phyloP scores from a whole-genome alignment of 2,888 invertebrate species.

The Marronus borbonicus region DNA sequence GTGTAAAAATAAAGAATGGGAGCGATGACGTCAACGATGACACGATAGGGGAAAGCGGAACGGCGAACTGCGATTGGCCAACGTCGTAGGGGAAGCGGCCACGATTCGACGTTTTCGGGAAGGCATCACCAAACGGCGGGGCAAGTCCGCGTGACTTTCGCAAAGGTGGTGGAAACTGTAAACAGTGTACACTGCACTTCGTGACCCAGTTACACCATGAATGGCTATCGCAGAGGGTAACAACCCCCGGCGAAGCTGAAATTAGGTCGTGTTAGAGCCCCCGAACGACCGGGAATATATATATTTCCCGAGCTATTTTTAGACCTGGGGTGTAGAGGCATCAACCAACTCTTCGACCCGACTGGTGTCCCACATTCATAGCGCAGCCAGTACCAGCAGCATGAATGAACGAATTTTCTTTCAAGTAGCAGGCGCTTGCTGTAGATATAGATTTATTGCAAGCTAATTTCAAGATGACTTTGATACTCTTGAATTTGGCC shows the following conservation, averaged over 20 bases:
- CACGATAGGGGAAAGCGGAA: constrained; percentile 60
- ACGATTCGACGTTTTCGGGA: constrained; percentile 27
- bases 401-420: constrained; percentile 45
- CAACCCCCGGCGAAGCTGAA: constrained; percentile 67
- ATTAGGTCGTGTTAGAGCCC: constrained; percentile 64
- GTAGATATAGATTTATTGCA: constrained; percentile 12
- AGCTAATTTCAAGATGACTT: neutral
- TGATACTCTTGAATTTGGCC: too few relatives aligned
- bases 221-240: constrained; percentile 67
- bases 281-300: constrained; percentile 55
- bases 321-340: constrained; percentile 47
- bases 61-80: constrained; percentile 55
- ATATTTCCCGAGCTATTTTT: constrained; percentile 55
- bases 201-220: constrained; percentile 67
- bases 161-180: constrained; percentile 57
- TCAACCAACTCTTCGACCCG: constrained; percentile 42
- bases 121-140: constrained; percentile 49
- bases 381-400: constrained; percentile 29
- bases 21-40: constrained; percentile 63
- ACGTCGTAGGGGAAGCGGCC: constrained; percentile 28
- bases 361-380: constrained; percentile 49
- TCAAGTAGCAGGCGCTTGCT: constrained; percentile 1
- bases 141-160: constrained; percentile 52
- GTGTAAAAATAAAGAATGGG: constrained; percentile 65
- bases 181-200: constrained; percentile 63